These are phyloP conservation scores for Grammomys surdaster DNA, from an alignment of 2,113 vertebrate species.

Conservation along the genomic window DNA sequence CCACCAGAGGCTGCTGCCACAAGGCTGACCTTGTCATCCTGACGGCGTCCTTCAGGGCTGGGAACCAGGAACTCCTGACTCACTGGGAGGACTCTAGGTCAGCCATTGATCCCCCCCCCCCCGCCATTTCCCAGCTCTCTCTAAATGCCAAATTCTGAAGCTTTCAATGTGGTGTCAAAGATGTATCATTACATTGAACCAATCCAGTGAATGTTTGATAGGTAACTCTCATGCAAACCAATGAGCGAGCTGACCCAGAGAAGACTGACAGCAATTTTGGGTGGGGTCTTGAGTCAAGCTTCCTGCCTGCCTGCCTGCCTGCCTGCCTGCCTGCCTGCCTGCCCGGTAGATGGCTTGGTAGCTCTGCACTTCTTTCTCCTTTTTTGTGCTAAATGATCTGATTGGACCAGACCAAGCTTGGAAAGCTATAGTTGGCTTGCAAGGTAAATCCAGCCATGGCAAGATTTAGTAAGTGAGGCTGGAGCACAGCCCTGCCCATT, in stretches of 20 bases:
- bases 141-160: constrained; percentile 37
- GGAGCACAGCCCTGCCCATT: neutral
- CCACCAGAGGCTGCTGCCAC: neutral
- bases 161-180: constrained; percentile 54
- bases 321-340: neutral
- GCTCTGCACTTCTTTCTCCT: neutral
- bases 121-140: constrained; percentile 32
- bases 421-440: neutral
- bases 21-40: neutral
- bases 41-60: neutral
- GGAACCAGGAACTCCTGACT: neutral
- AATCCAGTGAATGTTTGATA: constrained; percentile 54
- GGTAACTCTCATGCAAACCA: neutral
- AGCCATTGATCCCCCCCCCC: neutral
- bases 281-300: neutral
- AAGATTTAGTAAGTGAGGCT: neutral
- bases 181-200: constrained; percentile 22
- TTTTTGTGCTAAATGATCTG: neutral
- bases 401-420: neutral
- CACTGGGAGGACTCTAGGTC: neutral
- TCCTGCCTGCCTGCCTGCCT: neutral
- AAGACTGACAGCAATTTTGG: neutral
- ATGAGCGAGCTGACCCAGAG: neutral
- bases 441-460: neutral
- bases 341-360: neutral